A percentile compares a stretch with the other conserved stretches of the same genome.
These are phyloP conservation scores for Xenopus laevis DNA, from an alignment of 2,113 vertebrate species.

Conservation along the genomic window DNA sequence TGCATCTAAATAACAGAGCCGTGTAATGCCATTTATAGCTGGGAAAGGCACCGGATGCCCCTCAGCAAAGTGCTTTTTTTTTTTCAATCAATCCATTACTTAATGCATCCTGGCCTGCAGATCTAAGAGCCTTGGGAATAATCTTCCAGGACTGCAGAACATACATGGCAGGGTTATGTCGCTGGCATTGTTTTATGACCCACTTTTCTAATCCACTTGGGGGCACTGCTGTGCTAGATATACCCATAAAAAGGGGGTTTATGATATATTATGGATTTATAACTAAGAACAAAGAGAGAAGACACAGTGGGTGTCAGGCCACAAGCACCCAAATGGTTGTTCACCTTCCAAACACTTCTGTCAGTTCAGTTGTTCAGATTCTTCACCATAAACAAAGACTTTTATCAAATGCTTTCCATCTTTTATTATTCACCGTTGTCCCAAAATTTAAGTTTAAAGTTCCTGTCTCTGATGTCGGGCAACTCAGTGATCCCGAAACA, in stretches of 20 bases:
- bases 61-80: constrained; percentile 25
- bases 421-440: no score
- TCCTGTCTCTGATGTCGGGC: no score
- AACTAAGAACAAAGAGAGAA: no score
- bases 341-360: no score
- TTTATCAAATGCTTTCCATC: no score
- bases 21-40: background rate
- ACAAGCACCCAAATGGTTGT: no score
- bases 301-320: no score
- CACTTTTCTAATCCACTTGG: constrained; percentile 29
- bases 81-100: constrained; percentile 37
- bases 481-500: no score
- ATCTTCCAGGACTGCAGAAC: constrained; percentile 21
- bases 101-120: constrained; percentile 38
- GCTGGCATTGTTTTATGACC: constrained; percentile 20
- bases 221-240: constrained; percentile 21
- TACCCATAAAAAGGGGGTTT: background rate
- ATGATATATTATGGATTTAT: no score
- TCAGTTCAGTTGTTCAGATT: no score
- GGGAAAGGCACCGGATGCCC: constrained; percentile 27
- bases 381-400: no score
- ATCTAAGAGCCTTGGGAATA: constrained; percentile 31
- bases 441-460: no score
- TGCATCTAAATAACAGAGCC: background rate
- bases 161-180: constrained; percentile 26